Conservation (phyloP, 2,888 invertebrate species). For the Myopa tessellatipennis region DNA sequence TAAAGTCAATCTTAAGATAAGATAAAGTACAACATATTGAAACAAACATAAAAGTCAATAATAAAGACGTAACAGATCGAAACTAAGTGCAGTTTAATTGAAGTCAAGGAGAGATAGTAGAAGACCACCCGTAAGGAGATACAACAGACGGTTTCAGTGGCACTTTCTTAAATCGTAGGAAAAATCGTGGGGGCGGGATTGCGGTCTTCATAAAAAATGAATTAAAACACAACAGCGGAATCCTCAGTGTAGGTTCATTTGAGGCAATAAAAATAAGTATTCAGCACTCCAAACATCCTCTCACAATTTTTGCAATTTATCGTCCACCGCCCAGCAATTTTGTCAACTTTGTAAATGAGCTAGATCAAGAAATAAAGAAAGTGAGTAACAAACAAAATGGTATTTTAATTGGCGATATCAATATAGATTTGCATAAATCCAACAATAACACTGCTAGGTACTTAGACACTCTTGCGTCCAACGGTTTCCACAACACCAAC, state of each 20-base stretch:
- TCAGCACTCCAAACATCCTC: background rate
- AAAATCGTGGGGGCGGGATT: background rate
- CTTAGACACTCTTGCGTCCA: conserved; percentile 8
- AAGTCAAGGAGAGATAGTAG: too few relatives aligned
- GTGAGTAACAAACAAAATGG: background rate
- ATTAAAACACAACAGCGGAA: background rate
- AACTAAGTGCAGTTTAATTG: too few relatives aligned
- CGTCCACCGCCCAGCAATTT: background rate
- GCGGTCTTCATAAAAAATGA: background rate
- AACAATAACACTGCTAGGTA: background rate
- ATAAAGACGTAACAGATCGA: too few relatives aligned
- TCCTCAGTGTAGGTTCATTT: background rate
- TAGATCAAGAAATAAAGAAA: background rate
- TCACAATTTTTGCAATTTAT: conserved; percentile 6
- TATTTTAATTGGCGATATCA: background rate
- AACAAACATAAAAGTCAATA: too few relatives aligned
- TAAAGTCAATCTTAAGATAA: too few relatives aligned
- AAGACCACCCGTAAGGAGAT: too few relatives aligned
- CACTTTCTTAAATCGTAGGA: background rate
- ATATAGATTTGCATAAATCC: background rate
- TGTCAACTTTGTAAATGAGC: background rate
- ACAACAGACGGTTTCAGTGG: background rate
- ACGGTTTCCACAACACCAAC: background rate
- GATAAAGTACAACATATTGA: too few relatives aligned
- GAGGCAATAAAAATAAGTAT: background rate